phyloP scores from a whole-genome alignment of 2,888 invertebrate species.

The Euspilapteryx auroguttella region DNA sequence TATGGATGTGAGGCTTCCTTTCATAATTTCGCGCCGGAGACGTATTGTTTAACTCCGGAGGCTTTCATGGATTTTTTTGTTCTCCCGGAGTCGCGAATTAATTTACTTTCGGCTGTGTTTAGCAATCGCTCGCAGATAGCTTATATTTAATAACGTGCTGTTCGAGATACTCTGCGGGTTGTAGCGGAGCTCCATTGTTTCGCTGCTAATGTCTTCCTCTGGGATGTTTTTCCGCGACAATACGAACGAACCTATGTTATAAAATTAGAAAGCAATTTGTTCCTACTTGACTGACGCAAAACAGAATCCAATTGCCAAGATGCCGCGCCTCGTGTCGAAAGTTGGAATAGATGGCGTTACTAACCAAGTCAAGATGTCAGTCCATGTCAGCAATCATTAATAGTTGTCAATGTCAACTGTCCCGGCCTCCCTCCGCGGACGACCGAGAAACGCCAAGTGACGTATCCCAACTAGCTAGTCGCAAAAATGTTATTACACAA shows the following conservation, averaged over 20 bases:
- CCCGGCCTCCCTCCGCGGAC: constrained; percentile 8
- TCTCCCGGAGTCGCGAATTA: constrained; percentile 24
- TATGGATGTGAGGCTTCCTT: constrained; percentile 27
- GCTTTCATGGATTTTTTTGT: constrained; percentile 34
- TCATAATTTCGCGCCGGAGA: constrained; percentile 18
- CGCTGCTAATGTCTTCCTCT: no score
- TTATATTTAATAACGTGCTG: constrained; percentile 5
- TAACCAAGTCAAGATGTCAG: constrained; percentile 12
- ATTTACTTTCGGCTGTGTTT: constrained; percentile 30
- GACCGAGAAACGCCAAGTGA: constrained; percentile 9
- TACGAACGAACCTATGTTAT: constrained; percentile 1
- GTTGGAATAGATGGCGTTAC: constrained; percentile 15
- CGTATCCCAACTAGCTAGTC: neutral
- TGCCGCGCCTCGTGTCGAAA: constrained; percentile 8
- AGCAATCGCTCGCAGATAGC: constrained; percentile 40
- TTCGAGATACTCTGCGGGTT: no score
- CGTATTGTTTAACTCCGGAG: constrained; percentile 26
- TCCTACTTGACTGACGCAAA: constrained; percentile 14
- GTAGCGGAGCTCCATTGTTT: no score
- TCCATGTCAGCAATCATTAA: constrained; percentile 20
- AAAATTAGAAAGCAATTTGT: constrained; percentile 6
- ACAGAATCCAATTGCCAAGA: constrained; percentile 20
- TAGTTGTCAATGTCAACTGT: constrained; percentile 19
- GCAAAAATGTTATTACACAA: no score
- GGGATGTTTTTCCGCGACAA: no score